A percentile compares a stretch with the other conserved stretches of the same genome.
Evolutionary conservation across 1,140 invertebrate species (phyloP).

Genomic region (Cherax destructor): DNA sequence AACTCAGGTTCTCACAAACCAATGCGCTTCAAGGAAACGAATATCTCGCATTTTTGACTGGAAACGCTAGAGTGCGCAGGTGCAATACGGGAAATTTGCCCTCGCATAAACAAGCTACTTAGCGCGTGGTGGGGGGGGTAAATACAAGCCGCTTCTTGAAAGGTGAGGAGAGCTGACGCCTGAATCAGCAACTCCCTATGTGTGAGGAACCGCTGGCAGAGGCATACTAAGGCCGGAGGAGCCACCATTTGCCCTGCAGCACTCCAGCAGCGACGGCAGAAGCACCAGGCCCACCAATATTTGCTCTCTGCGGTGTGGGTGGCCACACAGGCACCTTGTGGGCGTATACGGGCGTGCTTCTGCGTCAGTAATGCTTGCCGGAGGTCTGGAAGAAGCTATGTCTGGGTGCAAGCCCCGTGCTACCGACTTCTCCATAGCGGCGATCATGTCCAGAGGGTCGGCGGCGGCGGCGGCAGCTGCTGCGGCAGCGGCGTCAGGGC

Average conservation of each 20-base stretch:
- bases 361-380: slow-evolving; percentile 70
- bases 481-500: slow-evolving; percentile 46
- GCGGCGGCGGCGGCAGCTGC: slow-evolving; percentile 49
- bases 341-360: neutral
- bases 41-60: slow-evolving; percentile 41
- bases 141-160: slow-evolving; percentile 12
- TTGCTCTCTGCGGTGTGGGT: neutral
- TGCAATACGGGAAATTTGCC: slow-evolving; percentile 65
- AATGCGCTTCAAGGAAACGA: neutral
- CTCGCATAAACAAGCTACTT: slow-evolving; percentile 53
- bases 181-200: slow-evolving; percentile 1
- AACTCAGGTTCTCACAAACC: slow-evolving; percentile 13
- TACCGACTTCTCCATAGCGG: slow-evolving; percentile 73
- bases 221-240: neutral
- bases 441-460: slow-evolving; percentile 73
- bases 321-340: neutral
- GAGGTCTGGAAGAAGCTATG: slow-evolving; percentile 71
- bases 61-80: slow-evolving; percentile 57
- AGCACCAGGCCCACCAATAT: neutral
- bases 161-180: slow-evolving; percentile 20
- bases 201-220: neutral
- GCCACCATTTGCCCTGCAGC: slow-evolving; percentile 40
- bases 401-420: slow-evolving; percentile 71
- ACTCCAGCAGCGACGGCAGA: slow-evolving; percentile 7
- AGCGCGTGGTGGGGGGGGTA: slow-evolving; percentile 3